These are phyloP conservation scores for Xenopus petersii DNA, from an alignment of 2,797 vertebrate genomes.

Conservation along the genomic window DNA sequence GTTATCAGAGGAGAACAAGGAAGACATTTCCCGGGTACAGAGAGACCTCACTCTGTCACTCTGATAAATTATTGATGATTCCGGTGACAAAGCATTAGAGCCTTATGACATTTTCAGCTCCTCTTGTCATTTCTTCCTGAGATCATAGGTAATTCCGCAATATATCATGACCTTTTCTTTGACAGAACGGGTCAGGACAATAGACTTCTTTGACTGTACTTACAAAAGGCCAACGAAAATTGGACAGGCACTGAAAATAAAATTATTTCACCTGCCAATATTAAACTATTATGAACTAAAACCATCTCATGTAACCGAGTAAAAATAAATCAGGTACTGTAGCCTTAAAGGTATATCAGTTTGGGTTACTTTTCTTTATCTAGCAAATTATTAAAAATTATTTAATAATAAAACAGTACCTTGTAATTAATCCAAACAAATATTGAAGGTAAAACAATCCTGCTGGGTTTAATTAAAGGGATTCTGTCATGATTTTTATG, in stretches of 20 bases:
- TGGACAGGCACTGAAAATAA: background rate
- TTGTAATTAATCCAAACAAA: too few relatives aligned
- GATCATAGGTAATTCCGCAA: conserved; percentile 29
- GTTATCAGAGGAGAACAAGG: conserved; percentile 41
- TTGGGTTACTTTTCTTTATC: too few relatives aligned
- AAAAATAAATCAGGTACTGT: too few relatives aligned
- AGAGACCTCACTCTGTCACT: conserved; percentile 27
- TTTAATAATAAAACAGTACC: too few relatives aligned
- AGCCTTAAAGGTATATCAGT: too few relatives aligned
- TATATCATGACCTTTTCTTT: conserved; percentile 41
- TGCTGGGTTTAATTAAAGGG: too few relatives aligned
- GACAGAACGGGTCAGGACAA: conserved; percentile 26
- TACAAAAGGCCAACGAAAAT: conserved; percentile 14
- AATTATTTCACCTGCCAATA: conserved; percentile 24
- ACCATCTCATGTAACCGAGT: too few relatives aligned
- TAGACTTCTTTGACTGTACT: conserved; percentile 33
- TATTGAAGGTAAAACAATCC: too few relatives aligned
- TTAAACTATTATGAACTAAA: background rate
- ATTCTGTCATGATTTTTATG: too few relatives aligned
- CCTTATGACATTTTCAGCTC: conserved; percentile 37
- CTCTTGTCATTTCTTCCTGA: conserved; percentile 32
- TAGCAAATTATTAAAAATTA: too few relatives aligned
- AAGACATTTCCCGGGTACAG: conserved; percentile 17
- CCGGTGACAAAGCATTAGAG: conserved; percentile 38
- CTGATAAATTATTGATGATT: conserved; percentile 45